Percentiles rank a stretch among this genome's conserved stretches.
phyloP scores from a whole-genome alignment of 2,797 vertebrate genomes.

The Neosalanx taihuensis region DNA sequence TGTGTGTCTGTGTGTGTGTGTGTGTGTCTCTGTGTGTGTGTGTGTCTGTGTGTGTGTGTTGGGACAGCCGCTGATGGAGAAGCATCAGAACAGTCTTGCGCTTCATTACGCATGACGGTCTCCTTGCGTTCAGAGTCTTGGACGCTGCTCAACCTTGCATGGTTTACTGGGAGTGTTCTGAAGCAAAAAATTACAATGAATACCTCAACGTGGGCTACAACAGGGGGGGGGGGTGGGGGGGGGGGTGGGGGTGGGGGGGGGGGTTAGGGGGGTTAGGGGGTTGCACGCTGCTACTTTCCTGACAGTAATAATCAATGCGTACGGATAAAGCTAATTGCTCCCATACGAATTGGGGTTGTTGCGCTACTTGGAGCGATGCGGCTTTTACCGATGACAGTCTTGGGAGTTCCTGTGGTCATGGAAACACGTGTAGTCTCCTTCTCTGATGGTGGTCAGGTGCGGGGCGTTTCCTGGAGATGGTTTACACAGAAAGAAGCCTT shows the following conservation, averaged over 20 bases:
- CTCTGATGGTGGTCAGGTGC: constrained; percentile 51
- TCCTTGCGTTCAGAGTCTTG: constrained; percentile 11
- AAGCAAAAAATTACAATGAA: constrained; percentile 13
- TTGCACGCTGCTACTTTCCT: constrained; percentile 39
- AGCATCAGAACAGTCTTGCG: constrained; percentile 16
- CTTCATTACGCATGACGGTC: constrained; percentile 6
- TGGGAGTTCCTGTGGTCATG: constrained; percentile 41
- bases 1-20: neutral
- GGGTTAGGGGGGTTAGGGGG: neutral
- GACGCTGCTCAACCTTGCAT: constrained; percentile 2
- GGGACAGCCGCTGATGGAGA: constrained; percentile 32
- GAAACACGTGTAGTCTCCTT: constrained; percentile 53
- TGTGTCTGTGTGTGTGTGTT: neutral
- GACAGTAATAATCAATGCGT: constrained; percentile 52
- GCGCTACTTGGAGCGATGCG: constrained; percentile 36
- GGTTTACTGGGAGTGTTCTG: constrained; percentile 6
- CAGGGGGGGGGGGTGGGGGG: constrained; percentile 14
- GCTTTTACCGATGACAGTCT: constrained; percentile 54
- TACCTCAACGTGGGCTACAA: constrained; percentile 7
- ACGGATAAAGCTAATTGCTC: constrained; percentile 46
- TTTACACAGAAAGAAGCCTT: constrained; percentile 44
- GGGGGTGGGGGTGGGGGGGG: neutral
- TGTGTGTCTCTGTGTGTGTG: neutral
- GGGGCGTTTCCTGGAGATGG: constrained; percentile 42
- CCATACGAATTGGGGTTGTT: constrained; percentile 53